Evolutionary conservation across 2,888 invertebrate genomes (phyloP), one percentile per base, ranked within the genome.

Genomic region (Clepsis dumicolana): DNA sequence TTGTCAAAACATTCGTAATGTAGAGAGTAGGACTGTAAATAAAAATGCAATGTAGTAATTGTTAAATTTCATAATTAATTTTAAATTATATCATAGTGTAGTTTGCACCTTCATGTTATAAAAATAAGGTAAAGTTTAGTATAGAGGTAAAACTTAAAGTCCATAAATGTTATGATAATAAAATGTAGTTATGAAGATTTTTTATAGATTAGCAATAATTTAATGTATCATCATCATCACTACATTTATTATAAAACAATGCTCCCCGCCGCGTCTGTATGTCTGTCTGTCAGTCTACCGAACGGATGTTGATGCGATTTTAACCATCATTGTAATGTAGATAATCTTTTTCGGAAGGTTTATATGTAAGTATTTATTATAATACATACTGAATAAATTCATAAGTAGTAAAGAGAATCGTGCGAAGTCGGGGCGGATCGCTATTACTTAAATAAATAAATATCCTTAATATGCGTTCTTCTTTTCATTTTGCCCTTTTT

Each of bases 111-210:
- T 52, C 41, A 25, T 54, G 10, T 41, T 16, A 25, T 59, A 41
- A 25, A 14, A 38, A 3, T 44, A 18, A 48, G 32, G 16, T 56
- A 16, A 41, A 7, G n/a, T 44, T 4, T 44, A 44, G 44, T 44
- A 8, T 5, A 18, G 3, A 29, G 5, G 4, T 44, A 44, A 4
- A 24, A 64, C 14, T 56, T 35, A 48, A 44, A 21, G 60, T 63
- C 56, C 52, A 52, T 53, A 21, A 12, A 48, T 21, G 48, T 48
- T 27, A 57, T 29, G 4, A 18, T 24, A n/a, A 16, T 67, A 38
- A 56, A 56, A 10, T 12, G 62, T 57, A 83, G 77, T 77, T 80
- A 76, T 75, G 78, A 80, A 84, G 78, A 81, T 82, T 84, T 79
- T 80, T 80, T 79, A 81, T 78, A 66, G 71, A 77, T 75, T 75